Conservation (phyloP, 2,113 vertebrate species). For the Cinclus mexicanus region DNA sequence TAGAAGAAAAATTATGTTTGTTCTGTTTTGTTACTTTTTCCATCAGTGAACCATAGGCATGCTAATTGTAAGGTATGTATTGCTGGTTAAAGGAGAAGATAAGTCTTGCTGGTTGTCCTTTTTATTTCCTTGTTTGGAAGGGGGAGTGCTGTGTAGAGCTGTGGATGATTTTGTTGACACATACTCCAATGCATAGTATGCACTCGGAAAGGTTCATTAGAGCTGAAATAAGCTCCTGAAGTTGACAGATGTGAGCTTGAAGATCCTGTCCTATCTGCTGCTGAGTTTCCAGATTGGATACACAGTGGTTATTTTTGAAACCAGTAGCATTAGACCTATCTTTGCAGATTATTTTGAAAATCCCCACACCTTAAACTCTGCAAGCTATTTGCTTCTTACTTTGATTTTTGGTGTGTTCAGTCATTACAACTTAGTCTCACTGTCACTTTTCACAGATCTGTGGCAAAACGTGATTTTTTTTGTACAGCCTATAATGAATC, state of each 20-base stretch:
- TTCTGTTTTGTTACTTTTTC: not conserved
- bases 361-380: not conserved
- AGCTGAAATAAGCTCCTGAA: not conserved
- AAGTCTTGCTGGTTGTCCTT: not conserved
- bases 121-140: constrained; percentile 1
- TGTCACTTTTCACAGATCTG: not conserved
- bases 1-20: not conserved
- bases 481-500: not conserved
- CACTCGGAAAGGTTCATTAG: not conserved
- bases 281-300: not conserved
- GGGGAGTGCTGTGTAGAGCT: not conserved
- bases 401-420: not conserved
- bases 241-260: not conserved
- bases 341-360: constrained; percentile 3
- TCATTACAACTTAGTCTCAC: not conserved
- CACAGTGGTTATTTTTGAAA: not conserved
- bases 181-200: rapidly evolving
- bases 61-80: not conserved
- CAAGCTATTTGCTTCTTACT: not conserved
- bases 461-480: not conserved
- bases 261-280: not conserved
- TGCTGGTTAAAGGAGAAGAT: not conserved
- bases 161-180: not conserved
- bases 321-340: not conserved
- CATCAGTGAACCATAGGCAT: not conserved